Base-by-base conservation (phyloP, 2,113 vertebrate genomes). In the Vanacampus margaritifer region DNA sequence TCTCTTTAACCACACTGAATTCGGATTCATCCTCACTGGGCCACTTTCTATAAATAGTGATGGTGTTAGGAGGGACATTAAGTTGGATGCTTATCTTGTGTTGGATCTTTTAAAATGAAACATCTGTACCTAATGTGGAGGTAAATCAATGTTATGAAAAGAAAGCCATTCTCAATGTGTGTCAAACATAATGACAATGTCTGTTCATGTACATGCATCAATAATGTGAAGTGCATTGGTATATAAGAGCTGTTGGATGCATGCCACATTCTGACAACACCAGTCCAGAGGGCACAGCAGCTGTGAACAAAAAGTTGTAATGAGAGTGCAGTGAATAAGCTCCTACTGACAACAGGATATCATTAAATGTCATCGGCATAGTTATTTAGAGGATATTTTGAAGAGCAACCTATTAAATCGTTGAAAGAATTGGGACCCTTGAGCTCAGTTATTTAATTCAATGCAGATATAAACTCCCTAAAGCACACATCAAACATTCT, bases 341-440 rank as follows among this genome's bases (percentile, higher is more conserved):
- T 62, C 37, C 60, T 43, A 41, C 60, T 62, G 60, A 62, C 36
- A 62, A 24, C 60, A 62, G 23, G 37, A 24, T 62, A n/a, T 43
- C 37, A 43, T 61, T 62, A 62, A 62, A 62, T 62, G 59, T 24
- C 23, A 43, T 62, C 60, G 23, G 37, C 14, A 26, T 43, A 43
- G 23, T 62, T 62, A 62, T 43, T 26, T 24, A 9, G 60, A 62
- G 60, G 6, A 11, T 24, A 41, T 24, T 43, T 62, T 45, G 12
- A 43, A 43, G 13, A 43, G 39, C 24, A 26, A 61, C 13, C 37
- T 3, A 24, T 14, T 43, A 43, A 62, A 39, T 61, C 11, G 39
- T 39, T 14, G 10, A 39, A 61, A 61, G 36, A 62, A 26, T 6
- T 3, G 60, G 6, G 13, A 24, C 12, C 12, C 11, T 11, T 39